These are phyloP conservation scores for Torymus tubicola DNA, from an alignment of 2,888 invertebrate genomes.

Conservation along the genomic window DNA sequence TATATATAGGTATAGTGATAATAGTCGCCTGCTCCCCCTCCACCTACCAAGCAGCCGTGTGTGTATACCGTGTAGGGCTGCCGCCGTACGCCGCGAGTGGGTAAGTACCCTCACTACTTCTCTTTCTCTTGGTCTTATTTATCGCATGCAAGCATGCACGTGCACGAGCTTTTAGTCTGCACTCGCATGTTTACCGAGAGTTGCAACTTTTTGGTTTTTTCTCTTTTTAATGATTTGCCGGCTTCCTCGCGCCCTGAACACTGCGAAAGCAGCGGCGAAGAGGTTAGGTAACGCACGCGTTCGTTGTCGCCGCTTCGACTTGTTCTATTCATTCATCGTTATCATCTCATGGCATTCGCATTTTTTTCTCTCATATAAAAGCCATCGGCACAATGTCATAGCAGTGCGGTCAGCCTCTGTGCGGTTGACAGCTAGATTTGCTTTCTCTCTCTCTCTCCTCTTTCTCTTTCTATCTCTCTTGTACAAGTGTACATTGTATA, in stretches of 20 bases:
- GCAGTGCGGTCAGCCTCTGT: too few species aligned
- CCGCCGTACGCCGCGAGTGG: conserved; percentile 66
- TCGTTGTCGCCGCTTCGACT: neutral
- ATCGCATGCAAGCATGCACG: conserved; percentile 36
- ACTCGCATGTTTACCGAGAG: conserved; percentile 75
- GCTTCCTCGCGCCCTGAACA: conserved; percentile 68
- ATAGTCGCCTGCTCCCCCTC: conserved; percentile 67
- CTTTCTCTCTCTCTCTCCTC: too few species aligned
- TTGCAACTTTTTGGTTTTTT: conserved; percentile 59
- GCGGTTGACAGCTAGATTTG: too few species aligned
- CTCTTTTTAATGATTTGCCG: conserved; percentile 68
- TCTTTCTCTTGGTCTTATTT: too few species aligned
- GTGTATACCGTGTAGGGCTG: conserved; percentile 49
- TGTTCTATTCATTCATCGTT: neutral
- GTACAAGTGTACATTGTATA: too few species aligned
- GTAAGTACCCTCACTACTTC: conserved; percentile 74
- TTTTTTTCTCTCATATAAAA: too few species aligned
- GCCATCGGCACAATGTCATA: too few species aligned
- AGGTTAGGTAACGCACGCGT: conserved; percentile 56
- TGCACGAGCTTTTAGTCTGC: conserved; percentile 73
- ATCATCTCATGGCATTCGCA: neutral
- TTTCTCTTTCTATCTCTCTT: too few species aligned
- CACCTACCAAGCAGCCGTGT: conserved; percentile 45
- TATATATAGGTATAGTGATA: conserved; percentile 18
- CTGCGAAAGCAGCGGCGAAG: conserved; percentile 36